Conservation (phyloP, 2,113 vertebrate species). For the Aleadryas rufinucha region DNA sequence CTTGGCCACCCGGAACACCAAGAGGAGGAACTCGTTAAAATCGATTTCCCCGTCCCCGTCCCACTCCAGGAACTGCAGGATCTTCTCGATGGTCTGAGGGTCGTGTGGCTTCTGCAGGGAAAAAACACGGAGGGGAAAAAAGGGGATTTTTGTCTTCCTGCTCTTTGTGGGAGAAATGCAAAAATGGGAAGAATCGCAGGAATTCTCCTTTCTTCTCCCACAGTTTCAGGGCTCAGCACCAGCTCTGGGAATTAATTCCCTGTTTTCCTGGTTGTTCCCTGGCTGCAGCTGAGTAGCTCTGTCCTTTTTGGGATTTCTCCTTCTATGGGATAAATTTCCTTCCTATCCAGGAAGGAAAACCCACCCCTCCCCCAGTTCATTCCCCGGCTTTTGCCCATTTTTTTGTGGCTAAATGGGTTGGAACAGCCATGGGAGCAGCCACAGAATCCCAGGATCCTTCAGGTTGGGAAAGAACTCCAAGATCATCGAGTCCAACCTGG, state of each 20-base stretch:
- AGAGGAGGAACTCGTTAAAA: constrained; percentile 69
- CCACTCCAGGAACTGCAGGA: constrained; percentile 71
- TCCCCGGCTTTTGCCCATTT: background rate
- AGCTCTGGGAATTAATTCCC: background rate
- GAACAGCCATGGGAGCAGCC: background rate
- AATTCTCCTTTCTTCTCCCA: background rate
- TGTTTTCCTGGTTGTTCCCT: background rate
- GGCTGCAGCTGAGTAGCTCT: background rate
- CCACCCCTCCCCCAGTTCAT: background rate
- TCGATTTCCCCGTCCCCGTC: constrained; percentile 47
- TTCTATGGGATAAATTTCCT: background rate
- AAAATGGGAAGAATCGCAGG: fast-evolving
- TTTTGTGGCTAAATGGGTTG: background rate
- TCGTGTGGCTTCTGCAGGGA: constrained; percentile 64
- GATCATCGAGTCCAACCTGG: fast-evolving
- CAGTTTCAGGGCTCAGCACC: background rate
- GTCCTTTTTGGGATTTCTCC: background rate
- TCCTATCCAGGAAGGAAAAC: background rate
- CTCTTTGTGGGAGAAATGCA: background rate
- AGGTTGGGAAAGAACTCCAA: background rate
- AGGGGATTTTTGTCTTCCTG: background rate
- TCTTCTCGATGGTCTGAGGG: constrained; percentile 54
- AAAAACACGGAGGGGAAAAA: background rate
- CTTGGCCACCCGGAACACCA: constrained; percentile 65
- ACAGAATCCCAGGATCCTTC: too few species aligned